Conservation (phyloP, 2,888 invertebrate genomes). For the Temnothorax rugatulus region DNA sequence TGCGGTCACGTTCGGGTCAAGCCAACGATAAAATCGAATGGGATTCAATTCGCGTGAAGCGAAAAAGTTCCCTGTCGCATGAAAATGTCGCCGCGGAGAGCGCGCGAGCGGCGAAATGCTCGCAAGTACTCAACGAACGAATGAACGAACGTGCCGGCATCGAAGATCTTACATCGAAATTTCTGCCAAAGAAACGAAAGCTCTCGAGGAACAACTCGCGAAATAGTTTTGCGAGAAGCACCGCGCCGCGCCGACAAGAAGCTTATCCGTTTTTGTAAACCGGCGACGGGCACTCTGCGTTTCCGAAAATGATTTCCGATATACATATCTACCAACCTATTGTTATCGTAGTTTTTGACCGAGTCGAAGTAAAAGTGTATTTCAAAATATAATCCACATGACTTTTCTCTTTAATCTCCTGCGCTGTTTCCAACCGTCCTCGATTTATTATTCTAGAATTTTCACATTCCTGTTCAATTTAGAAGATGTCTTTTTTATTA, state of each 20-base stretch:
- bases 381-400: slow-evolving; percentile 79
- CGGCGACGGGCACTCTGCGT: slow-evolving; percentile 67
- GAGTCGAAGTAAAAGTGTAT: slow-evolving; percentile 85
- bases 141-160: slow-evolving; percentile 65
- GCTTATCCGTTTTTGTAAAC: slow-evolving; percentile 66
- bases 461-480: neutral
- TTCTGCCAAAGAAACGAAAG: slow-evolving; percentile 60
- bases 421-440: slow-evolving; percentile 27
- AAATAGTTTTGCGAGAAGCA: slow-evolving; percentile 41
- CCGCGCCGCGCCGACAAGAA: slow-evolving; percentile 54
- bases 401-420: slow-evolving; percentile 41
- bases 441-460: neutral
- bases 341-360: slow-evolving; percentile 86
- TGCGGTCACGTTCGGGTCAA: slow-evolving; percentile 61
- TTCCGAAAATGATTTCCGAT: slow-evolving; percentile 80
- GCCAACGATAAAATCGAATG: slow-evolving; percentile 63
- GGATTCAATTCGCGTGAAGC: slow-evolving; percentile 49
- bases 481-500: neutral
- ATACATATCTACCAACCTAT: slow-evolving; percentile 85
- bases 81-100: slow-evolving; percentile 38
- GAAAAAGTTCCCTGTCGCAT: slow-evolving; percentile 24
- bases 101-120: slow-evolving; percentile 22
- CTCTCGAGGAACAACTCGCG: slow-evolving; percentile 34
- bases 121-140: slow-evolving; percentile 55
- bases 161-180: slow-evolving; percentile 72